Base-by-base conservation (phyloP, 2,888 invertebrate genomes). In the Linyphia triangularis region DNA sequence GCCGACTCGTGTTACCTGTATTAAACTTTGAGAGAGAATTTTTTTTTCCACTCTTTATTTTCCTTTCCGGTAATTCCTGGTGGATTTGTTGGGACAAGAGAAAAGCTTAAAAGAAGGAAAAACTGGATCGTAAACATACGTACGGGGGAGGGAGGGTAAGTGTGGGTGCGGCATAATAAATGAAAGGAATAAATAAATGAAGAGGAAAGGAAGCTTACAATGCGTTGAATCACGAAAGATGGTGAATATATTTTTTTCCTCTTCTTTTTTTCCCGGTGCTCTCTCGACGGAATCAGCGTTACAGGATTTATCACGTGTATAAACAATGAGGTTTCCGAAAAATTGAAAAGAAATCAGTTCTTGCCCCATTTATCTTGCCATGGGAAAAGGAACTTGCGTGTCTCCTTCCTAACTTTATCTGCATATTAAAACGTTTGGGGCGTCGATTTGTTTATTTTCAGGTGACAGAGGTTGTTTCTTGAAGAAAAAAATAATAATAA, bases 11-110 rank as follows among this genome's bases (percentile, higher is more conserved):
- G 82, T 82, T 72, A 82, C 82, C 72, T 51, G 57, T 73, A 81
- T 86, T 81, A 81, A 86, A 86, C 65, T 86, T 86, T 63, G 67
- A 86, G 51, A 75, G 67, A 72, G 67, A 65, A 40, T 69, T 61
- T 70, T 26, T 43, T 65, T 43, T 24, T n/a, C 70, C n/a, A n/a
- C n/a, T n/a, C n/a, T n/a, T n/a, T 75, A 19, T 37, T 63, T 77
- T 26, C 61, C n/a, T 40, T 28, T 30, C 6, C 59, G 81, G 69
- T 81, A 81, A 81, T 81, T 81, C 81, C 81, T 67, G 3, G 33
- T 57, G 81, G 81, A 81, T 81, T 69, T 81, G 81, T 69, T 69
- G 69, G 57, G 81, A 69, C 69, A 57, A 43, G 51, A 24, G 26
- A n/a, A 51, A 51, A 63, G 13, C 77, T 65, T 65, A 63, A 30